These are phyloP conservation scores for Papilio gigon DNA, from an alignment of 2,888 invertebrate genomes.

Conservation along the genomic window DNA sequence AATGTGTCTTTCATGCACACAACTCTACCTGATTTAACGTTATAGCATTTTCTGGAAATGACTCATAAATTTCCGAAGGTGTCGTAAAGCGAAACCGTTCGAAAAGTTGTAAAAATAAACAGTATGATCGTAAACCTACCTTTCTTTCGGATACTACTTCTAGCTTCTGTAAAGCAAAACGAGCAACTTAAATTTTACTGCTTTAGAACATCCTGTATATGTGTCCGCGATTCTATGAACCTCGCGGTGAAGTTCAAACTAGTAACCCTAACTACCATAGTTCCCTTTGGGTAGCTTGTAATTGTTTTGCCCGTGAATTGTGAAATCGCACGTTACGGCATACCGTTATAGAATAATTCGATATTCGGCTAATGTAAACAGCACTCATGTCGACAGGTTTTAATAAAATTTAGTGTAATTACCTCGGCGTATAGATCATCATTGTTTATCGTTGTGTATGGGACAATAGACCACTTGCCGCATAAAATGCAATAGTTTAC, in stretches of 20 bases:
- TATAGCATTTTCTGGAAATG: not conserved
- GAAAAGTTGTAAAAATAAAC: constrained; percentile 23
- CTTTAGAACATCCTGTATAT: too few species aligned
- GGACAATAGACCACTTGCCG: constrained; percentile 32
- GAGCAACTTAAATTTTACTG: too few species aligned
- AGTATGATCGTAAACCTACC: constrained; percentile 6
- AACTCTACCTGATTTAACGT: not conserved
- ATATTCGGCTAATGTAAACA: not conserved
- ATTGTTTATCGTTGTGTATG: constrained; percentile 23
- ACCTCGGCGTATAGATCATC: constrained; percentile 7
- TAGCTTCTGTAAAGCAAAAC: not conserved
- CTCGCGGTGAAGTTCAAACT: too few species aligned
- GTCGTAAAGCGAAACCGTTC: constrained; percentile 14
- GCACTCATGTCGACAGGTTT: not conserved
- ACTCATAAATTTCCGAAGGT: constrained; percentile 9
- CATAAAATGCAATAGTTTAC: constrained; percentile 27
- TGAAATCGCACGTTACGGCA: too few species aligned
- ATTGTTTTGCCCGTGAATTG: too few species aligned
- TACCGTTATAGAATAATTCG: too few species aligned
- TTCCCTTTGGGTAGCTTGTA: too few species aligned
- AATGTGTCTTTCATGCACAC: not conserved
- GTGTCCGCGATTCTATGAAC: too few species aligned
- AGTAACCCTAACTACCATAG: too few species aligned
- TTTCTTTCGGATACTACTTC: not conserved
- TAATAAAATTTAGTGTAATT: constrained; percentile 26